Evolutionary conservation across 2,888 invertebrate species (phyloP), one percentile per base, ranked within the genome.

Genomic region (Eristalinus sepulchralis): DNA sequence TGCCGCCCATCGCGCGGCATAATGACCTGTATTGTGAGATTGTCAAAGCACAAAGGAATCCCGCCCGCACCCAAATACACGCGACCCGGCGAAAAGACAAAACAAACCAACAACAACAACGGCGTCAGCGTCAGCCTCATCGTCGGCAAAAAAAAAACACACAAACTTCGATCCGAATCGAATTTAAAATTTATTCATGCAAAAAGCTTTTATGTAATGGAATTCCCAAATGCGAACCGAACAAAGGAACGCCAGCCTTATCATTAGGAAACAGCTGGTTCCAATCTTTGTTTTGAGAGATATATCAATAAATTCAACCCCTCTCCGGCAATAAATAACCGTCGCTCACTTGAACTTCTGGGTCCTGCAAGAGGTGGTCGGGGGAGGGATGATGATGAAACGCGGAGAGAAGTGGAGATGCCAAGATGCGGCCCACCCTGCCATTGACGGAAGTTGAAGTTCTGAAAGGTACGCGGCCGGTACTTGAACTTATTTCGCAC

Each of bases 261-360:
- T 89, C 89, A 88, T 88, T 84, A 80, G 71, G 75, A 76, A 88
- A 82, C 89, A 89, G 89, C 89, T 89, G 89, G 82, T 88, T 75
- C 88, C 88, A 89, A 88, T 89, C 89, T 89, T 86, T 88, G 86
- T 86, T 82, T 86, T 82, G 86, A 82, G 88, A 88, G 89, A 88
- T 88, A 85, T 88, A 89, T 89, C 89, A 89, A 89, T 89, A 89
- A 89, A 88, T 89, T 88, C 83, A 80, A 81, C 72, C 85, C 88
- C 88, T 82, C 83, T 77, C 85, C 79, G 76, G 81, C 81, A 88
- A 89, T 89, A 89, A 89, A 89, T 89, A 88, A 89, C 89, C 84
- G 57, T 81, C 76, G 77, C 68, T 79, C 82, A 75, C 82, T 86
- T 86, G 86, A 86, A 86, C 82, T 82, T n/a, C 78, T 39, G 13